Conservation (phyloP, 2,888 invertebrate species). For the Metallyticus violacea region DNA sequence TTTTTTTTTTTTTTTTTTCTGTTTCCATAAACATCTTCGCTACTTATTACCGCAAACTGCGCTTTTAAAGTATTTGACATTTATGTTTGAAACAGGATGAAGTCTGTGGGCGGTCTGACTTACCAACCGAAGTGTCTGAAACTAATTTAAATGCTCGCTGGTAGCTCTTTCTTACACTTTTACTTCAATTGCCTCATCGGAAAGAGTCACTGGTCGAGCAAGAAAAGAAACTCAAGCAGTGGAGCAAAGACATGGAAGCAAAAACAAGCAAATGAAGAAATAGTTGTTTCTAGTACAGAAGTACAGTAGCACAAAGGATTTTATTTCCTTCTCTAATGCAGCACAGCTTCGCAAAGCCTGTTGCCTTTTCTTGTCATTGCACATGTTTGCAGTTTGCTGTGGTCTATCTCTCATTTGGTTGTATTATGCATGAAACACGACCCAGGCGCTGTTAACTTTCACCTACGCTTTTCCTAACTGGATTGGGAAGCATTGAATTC, state of each 20-base stretch:
- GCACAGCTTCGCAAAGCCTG: neutral
- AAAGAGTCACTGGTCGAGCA: neutral
- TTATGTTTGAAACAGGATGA: neutral
- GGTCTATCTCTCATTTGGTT: neutral
- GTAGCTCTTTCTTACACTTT: neutral
- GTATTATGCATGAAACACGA: neutral
- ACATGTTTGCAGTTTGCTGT: neutral
- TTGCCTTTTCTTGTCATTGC: neutral
- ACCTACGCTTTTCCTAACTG: neutral
- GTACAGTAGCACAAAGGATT: neutral
- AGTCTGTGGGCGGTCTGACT: neutral
- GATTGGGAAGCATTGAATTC: neutral
- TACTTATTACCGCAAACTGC: neutral
- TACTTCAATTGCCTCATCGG: neutral
- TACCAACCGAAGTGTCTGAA: neutral
- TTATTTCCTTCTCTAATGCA: neutral
- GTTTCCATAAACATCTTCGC: too few species aligned
- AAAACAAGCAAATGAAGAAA: neutral
- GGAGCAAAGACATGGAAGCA: neutral
- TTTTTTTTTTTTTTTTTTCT: neutral
- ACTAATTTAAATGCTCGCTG: neutral
- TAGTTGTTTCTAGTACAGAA: neutral
- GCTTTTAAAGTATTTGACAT: neutral
- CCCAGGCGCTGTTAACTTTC: neutral
- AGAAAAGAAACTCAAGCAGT: neutral